phyloP scores from a whole-genome alignment of 2,797 vertebrate genomes.

The Poecile montanus region DNA sequence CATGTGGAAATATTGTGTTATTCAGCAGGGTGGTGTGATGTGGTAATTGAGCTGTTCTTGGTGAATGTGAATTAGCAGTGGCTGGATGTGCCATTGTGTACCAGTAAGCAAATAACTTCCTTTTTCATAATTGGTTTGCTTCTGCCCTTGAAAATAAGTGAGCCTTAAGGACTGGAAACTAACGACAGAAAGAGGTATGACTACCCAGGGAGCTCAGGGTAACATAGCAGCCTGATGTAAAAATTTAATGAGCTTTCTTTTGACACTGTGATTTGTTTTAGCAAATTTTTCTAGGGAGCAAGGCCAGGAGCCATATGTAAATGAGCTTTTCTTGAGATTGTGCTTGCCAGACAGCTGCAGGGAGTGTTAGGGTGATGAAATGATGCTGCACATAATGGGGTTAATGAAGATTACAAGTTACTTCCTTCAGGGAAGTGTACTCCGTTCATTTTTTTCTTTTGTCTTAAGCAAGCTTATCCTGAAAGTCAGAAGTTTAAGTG shows the following conservation, averaged over 20 bases:
- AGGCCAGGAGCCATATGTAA: constrained; percentile 75
- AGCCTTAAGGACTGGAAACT: constrained; percentile 48
- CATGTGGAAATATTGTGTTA: not conserved
- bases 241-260: constrained; percentile 76
- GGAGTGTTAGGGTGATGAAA: constrained; percentile 70
- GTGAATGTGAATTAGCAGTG: constrained; percentile 5
- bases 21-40: not conserved
- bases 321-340: constrained; percentile 64
- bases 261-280: constrained; percentile 75
- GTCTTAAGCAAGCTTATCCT: constrained; percentile 26
- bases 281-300: constrained; percentile 61
- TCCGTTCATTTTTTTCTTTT: constrained; percentile 21
- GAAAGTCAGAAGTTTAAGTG: constrained; percentile 27
- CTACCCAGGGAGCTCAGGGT: constrained; percentile 46
- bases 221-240: constrained; percentile 60
- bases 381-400: constrained; percentile 69
- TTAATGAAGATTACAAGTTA: constrained; percentile 61
- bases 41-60: not conserved
- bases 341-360: constrained; percentile 55
- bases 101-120: constrained; percentile 24
- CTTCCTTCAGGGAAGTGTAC: constrained; percentile 53
- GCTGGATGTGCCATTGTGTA: not conserved
- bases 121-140: constrained; percentile 22
- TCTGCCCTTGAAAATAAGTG: constrained; percentile 44
- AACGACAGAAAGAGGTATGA: constrained; percentile 31